Evolutionary conservation across 2,113 vertebrate species (phyloP).

Genomic region (Nannospalax galili): DNA sequence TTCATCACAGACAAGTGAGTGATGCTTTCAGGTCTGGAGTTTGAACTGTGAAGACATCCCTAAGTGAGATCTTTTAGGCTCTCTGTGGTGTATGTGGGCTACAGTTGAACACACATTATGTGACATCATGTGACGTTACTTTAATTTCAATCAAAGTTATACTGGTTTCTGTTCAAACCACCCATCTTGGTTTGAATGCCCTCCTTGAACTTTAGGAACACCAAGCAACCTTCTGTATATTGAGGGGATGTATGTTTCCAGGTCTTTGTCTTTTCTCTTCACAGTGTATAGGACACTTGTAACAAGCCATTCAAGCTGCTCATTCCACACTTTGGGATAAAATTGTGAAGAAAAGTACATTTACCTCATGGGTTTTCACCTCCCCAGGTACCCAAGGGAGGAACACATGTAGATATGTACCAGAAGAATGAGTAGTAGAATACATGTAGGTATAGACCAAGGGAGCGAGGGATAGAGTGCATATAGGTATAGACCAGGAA

Average conservation of each 20-base stretch:
- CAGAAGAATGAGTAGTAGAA: neutral
- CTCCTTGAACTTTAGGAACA: neutral
- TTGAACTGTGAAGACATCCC: neutral
- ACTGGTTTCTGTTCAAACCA: neutral
- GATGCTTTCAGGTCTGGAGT: neutral
- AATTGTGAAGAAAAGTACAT: neutral
- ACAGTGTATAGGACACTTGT: neutral
- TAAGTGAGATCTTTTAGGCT: neutral
- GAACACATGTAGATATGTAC: no score
- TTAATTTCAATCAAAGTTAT: neutral
- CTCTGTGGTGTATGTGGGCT: neutral
- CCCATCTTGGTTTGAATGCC: neutral
- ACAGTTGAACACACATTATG: neutral
- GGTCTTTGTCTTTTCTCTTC: neutral
- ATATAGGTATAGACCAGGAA: neutral
- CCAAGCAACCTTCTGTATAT: neutral
- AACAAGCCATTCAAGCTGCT: neutral
- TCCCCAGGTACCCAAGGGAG: neutral
- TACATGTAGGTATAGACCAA: neutral
- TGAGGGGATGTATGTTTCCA: neutral
- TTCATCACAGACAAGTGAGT: neutral
- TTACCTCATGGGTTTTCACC: neutral
- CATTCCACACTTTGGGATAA: neutral
- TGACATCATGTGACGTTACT: neutral
- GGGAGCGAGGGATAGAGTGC: no score